Conservation (phyloP, 2,113 vertebrate species). For the Excalfactoria chinensis region DNA sequence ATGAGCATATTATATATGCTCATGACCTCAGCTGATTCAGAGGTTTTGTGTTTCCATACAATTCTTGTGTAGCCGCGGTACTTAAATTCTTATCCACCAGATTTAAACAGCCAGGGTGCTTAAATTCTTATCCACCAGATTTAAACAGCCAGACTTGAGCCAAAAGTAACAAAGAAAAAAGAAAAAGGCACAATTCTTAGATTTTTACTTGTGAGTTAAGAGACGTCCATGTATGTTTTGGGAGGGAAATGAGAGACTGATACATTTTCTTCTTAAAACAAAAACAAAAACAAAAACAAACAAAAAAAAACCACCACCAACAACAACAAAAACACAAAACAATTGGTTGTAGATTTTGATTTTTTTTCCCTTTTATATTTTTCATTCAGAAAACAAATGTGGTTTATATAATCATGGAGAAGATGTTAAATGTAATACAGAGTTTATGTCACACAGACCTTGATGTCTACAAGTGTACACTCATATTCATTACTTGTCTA, state of each 20-base stretch:
- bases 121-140: neutral
- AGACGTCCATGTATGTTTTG: neutral
- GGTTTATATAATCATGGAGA: neutral
- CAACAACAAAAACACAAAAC: fast-evolving
- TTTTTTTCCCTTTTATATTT: neutral
- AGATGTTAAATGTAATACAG: neutral
- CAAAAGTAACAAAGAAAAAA: neutral
- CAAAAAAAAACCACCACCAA: too few species aligned
- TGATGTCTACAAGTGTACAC: neutral
- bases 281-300: neutral
- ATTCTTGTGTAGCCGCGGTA: neutral
- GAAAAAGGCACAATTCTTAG: neutral
- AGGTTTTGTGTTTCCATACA: neutral
- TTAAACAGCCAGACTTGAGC: neutral
- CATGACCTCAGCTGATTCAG: neutral
- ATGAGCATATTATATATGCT: neutral
- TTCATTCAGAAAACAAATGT: neutral
- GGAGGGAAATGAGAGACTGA: neutral
- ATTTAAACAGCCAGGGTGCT: neutral
- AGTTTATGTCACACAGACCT: neutral
- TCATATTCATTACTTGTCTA: neutral
- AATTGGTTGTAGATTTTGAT: neutral
- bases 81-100: neutral
- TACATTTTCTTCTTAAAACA: neutral
- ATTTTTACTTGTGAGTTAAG: neutral